Evolutionary conservation across 2,113 vertebrate species (phyloP).

Genomic region (Larimichthys crocea): DNA sequence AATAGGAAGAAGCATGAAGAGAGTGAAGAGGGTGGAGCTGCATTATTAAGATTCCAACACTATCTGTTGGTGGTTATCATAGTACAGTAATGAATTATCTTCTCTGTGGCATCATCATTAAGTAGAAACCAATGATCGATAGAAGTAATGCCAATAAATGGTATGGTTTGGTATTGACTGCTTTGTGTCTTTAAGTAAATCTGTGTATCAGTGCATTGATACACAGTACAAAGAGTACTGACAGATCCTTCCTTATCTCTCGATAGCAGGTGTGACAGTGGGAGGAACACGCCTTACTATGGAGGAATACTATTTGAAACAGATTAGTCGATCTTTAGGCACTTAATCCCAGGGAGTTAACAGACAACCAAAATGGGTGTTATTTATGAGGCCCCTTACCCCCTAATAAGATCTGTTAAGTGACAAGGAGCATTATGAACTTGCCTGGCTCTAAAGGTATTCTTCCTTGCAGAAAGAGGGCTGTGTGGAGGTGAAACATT

Average conservation of each 20-base stretch:
- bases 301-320: neutral
- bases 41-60: slow-evolving; percentile 57
- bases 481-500: neutral
- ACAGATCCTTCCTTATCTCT: neutral
- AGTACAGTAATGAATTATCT: neutral
- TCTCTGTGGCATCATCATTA: neutral
- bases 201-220: neutral
- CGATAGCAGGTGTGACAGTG: slow-evolving; percentile 1
- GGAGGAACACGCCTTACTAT: neutral
- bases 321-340: neutral
- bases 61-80: neutral
- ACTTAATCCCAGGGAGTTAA: neutral
- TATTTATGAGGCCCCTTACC: neutral
- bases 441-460: neutral
- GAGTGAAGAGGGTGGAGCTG: slow-evolving; percentile 46
- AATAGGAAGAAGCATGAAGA: neutral
- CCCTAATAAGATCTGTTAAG: neutral
- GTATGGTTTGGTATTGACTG: neutral
- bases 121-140: neutral
- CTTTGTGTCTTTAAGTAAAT: neutral
- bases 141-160: neutral
- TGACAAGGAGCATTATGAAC: slow-evolving; percentile 16
- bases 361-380: neutral
- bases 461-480: too few relatives aligned
- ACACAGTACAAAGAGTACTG: neutral